A percentile compares a stretch with the other conserved stretches of the same genome.
Conservation (phyloP, 2,113 vertebrate species). For the Bufo bufo region DNA sequence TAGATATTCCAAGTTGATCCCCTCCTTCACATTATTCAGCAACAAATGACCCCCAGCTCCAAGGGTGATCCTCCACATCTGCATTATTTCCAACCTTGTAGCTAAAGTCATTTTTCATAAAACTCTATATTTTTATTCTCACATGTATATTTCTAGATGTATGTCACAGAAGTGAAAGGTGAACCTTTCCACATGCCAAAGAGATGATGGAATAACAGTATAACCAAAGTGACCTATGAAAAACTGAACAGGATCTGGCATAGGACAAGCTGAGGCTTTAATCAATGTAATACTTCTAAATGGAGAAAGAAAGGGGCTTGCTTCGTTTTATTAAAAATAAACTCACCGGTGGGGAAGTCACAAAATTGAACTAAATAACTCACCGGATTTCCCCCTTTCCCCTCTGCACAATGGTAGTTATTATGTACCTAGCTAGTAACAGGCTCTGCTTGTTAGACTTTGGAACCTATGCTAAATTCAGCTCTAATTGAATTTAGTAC, state of each 20-base stretch:
- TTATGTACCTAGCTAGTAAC: conserved; percentile 69
- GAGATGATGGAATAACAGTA: not conserved
- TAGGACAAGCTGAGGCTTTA: not conserved
- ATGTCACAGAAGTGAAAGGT: not conserved
- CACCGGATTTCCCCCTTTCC: conserved; percentile 67
- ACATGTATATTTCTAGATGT: not conserved
- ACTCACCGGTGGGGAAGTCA: conserved; percentile 70
- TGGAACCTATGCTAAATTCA: conserved; percentile 69
- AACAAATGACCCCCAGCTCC: not conserved
- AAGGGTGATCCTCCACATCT: not conserved
- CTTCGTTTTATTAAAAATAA: conserved; percentile 65
- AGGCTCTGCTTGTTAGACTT: conserved; percentile 75
- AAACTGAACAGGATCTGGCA: conserved; percentile 3
- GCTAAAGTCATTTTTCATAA: not conserved
- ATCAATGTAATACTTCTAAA: not conserved
- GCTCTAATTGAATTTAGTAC: conserved; percentile 71
- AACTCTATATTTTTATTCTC: no score
- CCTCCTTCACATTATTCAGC: not conserved
- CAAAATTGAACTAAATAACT: conserved; percentile 68
- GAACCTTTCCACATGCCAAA: conserved; percentile 15
- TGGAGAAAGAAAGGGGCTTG: conserved; percentile 7
- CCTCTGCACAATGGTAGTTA: conserved; percentile 64
- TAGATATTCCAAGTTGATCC: not conserved
- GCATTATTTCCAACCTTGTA: not conserved
- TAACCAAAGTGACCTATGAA: conserved; percentile 1